Percentiles rank a stretch among this genome's conserved stretches.
Evolutionary conservation across 1,140 invertebrate species (phyloP).

Genomic region (Steinernema khuongi): DNA sequence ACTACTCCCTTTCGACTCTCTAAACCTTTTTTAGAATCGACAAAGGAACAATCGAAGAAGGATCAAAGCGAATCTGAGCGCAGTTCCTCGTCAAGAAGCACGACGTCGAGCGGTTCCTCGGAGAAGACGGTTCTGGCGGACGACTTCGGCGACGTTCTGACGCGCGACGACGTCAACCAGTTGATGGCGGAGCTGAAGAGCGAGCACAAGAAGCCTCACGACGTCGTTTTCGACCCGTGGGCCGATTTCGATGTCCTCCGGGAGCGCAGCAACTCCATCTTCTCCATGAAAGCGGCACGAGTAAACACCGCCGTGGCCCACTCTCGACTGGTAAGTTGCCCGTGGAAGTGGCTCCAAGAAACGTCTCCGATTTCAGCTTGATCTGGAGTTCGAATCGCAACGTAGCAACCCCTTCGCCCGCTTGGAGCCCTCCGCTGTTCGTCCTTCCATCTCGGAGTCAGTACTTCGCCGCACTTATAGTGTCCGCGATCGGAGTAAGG

Average conservation of each 20-base stretch:
- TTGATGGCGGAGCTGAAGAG: background rate
- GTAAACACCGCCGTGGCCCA: background rate
- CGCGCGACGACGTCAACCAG: background rate
- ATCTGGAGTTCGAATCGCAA: too few species aligned
- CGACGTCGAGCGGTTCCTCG: too few species aligned
- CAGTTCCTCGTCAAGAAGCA: too few species aligned
- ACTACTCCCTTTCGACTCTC: too few species aligned
- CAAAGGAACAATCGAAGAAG: too few species aligned
- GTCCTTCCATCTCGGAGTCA: background rate
- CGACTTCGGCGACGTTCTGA: background rate
- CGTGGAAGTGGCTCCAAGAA: too few species aligned
- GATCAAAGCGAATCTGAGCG: too few species aligned
- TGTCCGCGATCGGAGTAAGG: background rate
- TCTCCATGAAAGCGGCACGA: background rate
- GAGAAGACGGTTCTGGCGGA: too few species aligned
- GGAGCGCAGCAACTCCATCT: background rate
- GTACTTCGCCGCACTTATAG: background rate
- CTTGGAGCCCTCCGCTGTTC: too few species aligned
- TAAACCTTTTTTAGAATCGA: too few species aligned
- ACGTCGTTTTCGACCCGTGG: background rate
- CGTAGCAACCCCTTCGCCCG: too few species aligned
- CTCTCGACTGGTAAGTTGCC: background rate
- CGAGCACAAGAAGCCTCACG: background rate
- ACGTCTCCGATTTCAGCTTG: too few species aligned
- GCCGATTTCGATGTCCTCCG: background rate